phyloP scores from a whole-genome alignment of 2,113 vertebrate species.

The Pluvialis apricaria region DNA sequence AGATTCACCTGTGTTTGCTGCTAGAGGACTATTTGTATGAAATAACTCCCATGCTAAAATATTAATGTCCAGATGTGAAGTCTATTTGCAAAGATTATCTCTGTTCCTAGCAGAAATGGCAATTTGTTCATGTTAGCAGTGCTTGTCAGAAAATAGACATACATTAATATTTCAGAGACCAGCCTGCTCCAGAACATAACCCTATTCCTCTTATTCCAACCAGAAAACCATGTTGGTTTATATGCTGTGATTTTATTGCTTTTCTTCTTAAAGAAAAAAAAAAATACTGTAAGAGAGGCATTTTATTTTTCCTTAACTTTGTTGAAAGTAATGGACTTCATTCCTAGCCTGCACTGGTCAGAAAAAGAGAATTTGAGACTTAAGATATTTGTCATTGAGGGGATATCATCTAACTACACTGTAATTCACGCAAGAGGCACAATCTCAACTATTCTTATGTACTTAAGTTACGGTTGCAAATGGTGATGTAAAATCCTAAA shows the following conservation, averaged over 20 bases:
- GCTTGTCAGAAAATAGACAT: neutral
- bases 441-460: neutral
- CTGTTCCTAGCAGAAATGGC: neutral
- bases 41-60: neutral
- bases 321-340: neutral
- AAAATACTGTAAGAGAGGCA: neutral
- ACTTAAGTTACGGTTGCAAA: neutral
- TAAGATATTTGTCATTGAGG: neutral
- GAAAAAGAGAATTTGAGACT: neutral
- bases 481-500: neutral
- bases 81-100: neutral
- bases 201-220: neutral
- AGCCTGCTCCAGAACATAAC: neutral
- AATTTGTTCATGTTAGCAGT: neutral
- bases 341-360: neutral
- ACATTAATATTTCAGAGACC: slow-evolving; percentile 7
- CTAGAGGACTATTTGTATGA: neutral
- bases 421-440: neutral
- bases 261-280: neutral
- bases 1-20: neutral
- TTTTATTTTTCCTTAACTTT: neutral
- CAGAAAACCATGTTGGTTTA: neutral
- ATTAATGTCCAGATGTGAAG: neutral
- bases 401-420: neutral
- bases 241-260: neutral